Evolutionary conservation across 2,888 invertebrate species (phyloP), one percentile per base, ranked within the genome.

Genomic region (Apamea sordens): DNA sequence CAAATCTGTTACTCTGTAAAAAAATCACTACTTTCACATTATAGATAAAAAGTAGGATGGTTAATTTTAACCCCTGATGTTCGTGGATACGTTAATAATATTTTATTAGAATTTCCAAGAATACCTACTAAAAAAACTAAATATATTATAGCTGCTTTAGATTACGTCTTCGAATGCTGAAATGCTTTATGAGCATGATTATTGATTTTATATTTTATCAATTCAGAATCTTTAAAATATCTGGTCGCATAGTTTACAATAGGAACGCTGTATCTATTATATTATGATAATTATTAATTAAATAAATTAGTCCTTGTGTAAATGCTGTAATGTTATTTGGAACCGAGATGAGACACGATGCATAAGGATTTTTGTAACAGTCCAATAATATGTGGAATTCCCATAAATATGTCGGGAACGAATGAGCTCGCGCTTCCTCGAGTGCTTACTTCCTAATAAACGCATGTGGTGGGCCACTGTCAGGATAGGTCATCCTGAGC

Each of bases 131-230:
- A 36, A 41, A 24, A 32, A 32, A 47, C 18, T 3, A 21, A 61
- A 28, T 41, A 47, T 13, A 47, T 47, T 47, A 11, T 47, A 47
- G 47, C 13, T 47, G 32, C 50, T 36, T 73, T 21, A n/a, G 47
- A n/a, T 13, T 36, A 36, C 10, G 24, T 50, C 10, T 59, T 18
- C 11, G 24, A 56, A n/a, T 67, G 44, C 0, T 72, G n/a, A n/a
- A 24, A 11, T 67, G 5, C 24, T 71, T 11, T 32, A 50, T 15
- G 32, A 80, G 32, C 47, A 8, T 69, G 21, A 75, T 69, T 47
- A 69, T 36, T 32, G 36, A 68, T 80, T 59, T 59, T 18, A 11
- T 68, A 80, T 81, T 81, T 74, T 80, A 80, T 80, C 80, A 53
- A 73, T 80, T 80, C n/a, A 21, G 44, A 69, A 79, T 64, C 28